A percentile compares a stretch with the other conserved stretches of the same genome.
Evolutionary conservation across 2,888 invertebrate genomes (phyloP).

Genomic region (Tenthredo amoena): DNA sequence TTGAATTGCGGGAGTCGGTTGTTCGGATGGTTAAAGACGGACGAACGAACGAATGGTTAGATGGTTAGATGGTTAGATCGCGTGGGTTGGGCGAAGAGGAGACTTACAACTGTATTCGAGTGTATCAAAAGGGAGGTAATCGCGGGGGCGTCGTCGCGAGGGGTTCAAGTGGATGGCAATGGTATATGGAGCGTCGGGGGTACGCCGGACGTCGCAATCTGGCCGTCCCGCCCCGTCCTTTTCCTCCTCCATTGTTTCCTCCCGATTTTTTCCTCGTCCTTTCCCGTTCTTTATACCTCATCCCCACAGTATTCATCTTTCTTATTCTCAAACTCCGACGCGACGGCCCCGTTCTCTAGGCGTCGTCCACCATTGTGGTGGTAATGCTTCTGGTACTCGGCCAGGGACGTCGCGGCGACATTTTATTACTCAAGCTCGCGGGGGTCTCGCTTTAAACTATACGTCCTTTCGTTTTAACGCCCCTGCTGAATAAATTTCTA

Average conservation of each 20-base stretch:
- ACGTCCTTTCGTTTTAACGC: background rate
- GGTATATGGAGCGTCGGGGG: constrained; percentile 63
- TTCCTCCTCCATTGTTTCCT: constrained; percentile 50
- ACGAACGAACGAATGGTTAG: background rate
- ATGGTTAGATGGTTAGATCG: constrained; percentile 45
- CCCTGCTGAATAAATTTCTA: background rate
- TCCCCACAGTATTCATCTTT: background rate
- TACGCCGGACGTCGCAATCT: constrained; percentile 73
- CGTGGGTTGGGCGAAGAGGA: constrained; percentile 33
- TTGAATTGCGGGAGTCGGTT: constrained; percentile 27
- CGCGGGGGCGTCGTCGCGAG: constrained; percentile 70
- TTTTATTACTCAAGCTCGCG: constrained; percentile 27
- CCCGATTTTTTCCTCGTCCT: background rate
- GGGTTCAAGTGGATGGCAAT: constrained; percentile 48
- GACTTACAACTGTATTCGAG: constrained; percentile 58
- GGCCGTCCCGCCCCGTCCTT: constrained; percentile 62
- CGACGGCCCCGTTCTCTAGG: constrained; percentile 25
- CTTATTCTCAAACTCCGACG: constrained; percentile 18
- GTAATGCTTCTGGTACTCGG: constrained; percentile 62
- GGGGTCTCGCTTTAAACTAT: background rate
- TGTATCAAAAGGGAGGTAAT: constrained; percentile 66
- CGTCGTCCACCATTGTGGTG: constrained; percentile 67
- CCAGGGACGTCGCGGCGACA: constrained; percentile 56
- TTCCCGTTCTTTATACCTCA: background rate
- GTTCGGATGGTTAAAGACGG: constrained; percentile 46